Conservation (phyloP, 1,140 invertebrate genomes). For the Ceratoteleas bidentatus region DNA sequence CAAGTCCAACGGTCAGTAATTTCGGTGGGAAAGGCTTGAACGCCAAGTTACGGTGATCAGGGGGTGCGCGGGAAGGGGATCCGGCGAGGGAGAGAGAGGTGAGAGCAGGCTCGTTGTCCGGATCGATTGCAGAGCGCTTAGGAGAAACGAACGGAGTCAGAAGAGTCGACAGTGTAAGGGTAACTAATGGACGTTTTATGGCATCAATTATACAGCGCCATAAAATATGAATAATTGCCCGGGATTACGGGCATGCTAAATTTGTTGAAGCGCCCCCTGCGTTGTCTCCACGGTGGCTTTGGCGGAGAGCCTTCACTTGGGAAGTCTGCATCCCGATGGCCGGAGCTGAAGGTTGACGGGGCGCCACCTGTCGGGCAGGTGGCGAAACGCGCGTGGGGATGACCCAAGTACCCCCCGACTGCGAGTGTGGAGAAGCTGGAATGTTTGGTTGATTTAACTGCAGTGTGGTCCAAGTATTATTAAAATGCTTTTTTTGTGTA, state of each 20-base stretch:
- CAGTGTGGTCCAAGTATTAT: too few species aligned
- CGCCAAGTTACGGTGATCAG: conserved; percentile 49
- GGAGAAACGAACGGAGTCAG: conserved; percentile 39
- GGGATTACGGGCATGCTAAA: conserved; percentile 70
- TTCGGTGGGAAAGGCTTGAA: conserved; percentile 53
- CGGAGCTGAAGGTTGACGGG: too few species aligned
- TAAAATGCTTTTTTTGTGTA: too few species aligned
- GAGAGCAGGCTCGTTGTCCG: conserved; percentile 19
- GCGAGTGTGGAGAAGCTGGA: too few species aligned
- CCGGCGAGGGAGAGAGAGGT: background rate
- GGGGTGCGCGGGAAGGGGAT: conserved; percentile 18
- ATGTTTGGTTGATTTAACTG: too few species aligned
- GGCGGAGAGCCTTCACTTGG: background rate
- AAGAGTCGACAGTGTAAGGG: conserved; percentile 62
- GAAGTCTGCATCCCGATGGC: too few species aligned
- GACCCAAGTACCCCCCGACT: too few species aligned
- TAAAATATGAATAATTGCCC: conserved; percentile 78
- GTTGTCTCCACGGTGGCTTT: conserved; percentile 35
- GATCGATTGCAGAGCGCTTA: conserved; percentile 51
- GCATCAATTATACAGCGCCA: conserved; percentile 75
- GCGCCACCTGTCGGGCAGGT: too few species aligned
- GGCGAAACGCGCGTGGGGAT: too few species aligned
- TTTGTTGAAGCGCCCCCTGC: conserved; percentile 57
- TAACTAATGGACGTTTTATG: conserved; percentile 78
- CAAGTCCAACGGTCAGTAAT: conserved; percentile 63